These are phyloP conservation scores for Crotalus tigris DNA, from an alignment of 2,113 vertebrate genomes.

Conservation along the genomic window DNA sequence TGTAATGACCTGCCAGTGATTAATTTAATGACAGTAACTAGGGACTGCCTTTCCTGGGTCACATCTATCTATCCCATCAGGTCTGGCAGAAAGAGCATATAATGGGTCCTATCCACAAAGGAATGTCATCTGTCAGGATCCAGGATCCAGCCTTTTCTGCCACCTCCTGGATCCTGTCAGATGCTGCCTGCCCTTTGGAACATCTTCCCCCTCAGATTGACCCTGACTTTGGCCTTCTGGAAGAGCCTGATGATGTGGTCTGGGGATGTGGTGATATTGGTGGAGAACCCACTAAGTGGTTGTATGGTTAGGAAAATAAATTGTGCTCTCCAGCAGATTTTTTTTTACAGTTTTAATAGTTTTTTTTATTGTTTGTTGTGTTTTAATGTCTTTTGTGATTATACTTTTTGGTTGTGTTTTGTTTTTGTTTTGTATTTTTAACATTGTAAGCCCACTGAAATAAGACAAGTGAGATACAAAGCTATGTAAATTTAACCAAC, in stretches of 20 bases:
- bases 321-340: not conserved
- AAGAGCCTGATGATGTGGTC: not conserved
- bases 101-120: not conserved
- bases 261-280: not conserved
- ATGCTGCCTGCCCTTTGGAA: not conserved
- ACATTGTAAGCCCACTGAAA: not conserved
- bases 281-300: not conserved
- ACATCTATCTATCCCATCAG: not conserved
- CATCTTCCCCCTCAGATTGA: not conserved
- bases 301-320: not conserved
- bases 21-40: not conserved
- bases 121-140: not conserved
- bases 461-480: not conserved
- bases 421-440: not conserved
- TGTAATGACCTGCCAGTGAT: not conserved
- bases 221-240: not conserved
- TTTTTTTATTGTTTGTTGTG: not conserved
- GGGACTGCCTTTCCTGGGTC: not conserved
- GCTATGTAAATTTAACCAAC: not conserved
- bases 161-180: not conserved
- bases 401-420: not conserved
- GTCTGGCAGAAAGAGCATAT: not conserved
- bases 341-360: not conserved
- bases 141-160: not conserved
- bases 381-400: not conserved